Base-by-base conservation (phyloP, 1,140 invertebrate species). In the Sinella curviseta region DNA sequence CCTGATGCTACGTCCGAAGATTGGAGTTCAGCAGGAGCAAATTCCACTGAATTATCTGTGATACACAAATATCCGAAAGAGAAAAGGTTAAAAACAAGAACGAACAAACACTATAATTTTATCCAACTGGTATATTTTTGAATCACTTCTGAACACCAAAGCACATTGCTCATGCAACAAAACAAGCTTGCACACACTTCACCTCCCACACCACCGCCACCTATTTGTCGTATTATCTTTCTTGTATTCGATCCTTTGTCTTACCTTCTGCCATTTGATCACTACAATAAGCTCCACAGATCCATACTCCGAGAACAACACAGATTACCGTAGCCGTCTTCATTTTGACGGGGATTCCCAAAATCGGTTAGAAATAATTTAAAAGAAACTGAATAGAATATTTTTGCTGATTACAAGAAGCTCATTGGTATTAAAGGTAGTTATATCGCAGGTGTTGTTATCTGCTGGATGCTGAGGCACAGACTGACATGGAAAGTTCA, bases 401-500 rank as follows among this genome's bases (percentile, higher is more conserved):
- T 3, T 26, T 60, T 14, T 60, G n/a, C 57, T 60, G 12, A n/a
- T 60, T 60, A 60, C 8, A n/a, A 60, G 39, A 48, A 48, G 39
- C 57, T 60, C 57, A 60, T 60, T 60, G 8, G 57, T 60, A 31
- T 8, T 30, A 33, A 70, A 70, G 55, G 12, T 48, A 48, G n/a
- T n/a, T n/a, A n/a, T n/a, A n/a, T n/a, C n/a, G n/a, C n/a, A n/a
- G n/a, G 17, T 8, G 55, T 60, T n/a, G 55, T 60, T 60, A 60
- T 60, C 31, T 4, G 31, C 12, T 33, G 12, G 31, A 70, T 31
- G 12, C 12, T 70, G 28, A 33, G 31, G 24, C 65, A 4, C 2
- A 30, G n/a, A 70, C 65, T 70, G 65, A 70, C 65, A 70, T 70
- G 65, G 65, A 70, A 33, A 70, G 65, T 70, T 70, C 65, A 70